These are phyloP conservation scores for Passer montanus DNA, from an alignment of 2,113 vertebrate genomes.

Conservation along the genomic window DNA sequence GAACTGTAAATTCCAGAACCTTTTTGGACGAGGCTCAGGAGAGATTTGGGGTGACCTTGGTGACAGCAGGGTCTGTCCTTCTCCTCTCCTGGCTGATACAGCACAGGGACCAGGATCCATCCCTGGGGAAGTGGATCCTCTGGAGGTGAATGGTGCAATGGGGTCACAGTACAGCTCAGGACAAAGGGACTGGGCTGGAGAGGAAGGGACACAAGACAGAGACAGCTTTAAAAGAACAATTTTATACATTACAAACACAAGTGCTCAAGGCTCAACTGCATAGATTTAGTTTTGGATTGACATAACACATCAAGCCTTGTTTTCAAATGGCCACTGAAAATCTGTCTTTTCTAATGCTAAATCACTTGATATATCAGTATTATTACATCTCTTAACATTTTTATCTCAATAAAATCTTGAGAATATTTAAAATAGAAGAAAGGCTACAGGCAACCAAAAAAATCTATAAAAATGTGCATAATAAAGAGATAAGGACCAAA, in stretches of 20 bases:
- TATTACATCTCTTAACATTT: background rate
- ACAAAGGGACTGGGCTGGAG: background rate
- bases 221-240: background rate
- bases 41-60: background rate
- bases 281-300: background rate
- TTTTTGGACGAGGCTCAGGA: background rate
- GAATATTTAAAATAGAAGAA: slow-evolving; percentile 20
- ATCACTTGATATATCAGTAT: background rate
- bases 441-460: background rate
- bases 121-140: background rate
- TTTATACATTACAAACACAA: background rate
- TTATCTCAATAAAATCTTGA: background rate
- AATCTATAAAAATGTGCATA: background rate
- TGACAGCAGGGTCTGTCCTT: background rate
- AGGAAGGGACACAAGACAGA: background rate
- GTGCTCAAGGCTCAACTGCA: background rate
- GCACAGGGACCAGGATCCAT: background rate
- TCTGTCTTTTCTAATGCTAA: background rate
- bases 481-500: slow-evolving; percentile 2
- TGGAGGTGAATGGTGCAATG: background rate
- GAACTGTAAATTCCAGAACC: background rate
- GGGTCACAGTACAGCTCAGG: background rate
- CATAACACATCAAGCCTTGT: background rate
- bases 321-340: background rate
- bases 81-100: background rate